Conservation (phyloP, 2,113 vertebrate species). For the Tetrax tetrax region DNA sequence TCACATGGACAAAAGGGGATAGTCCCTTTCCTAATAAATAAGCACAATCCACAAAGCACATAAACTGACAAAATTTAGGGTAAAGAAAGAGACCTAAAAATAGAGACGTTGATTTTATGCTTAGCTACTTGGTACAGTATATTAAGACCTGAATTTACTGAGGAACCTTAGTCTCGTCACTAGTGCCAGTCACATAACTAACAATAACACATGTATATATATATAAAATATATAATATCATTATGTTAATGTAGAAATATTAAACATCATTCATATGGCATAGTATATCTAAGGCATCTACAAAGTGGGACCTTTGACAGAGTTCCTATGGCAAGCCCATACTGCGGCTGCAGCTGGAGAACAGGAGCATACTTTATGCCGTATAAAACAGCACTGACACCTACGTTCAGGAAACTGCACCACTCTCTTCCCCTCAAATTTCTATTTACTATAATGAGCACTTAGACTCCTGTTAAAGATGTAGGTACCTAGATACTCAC, state of each 20-base stretch:
- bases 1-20: not conserved
- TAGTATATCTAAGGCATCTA: not conserved
- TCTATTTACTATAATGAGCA: not conserved
- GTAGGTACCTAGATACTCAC: not conserved
- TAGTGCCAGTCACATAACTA: not conserved
- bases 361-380: not conserved
- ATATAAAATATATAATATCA: not conserved
- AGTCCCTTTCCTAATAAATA: not conserved
- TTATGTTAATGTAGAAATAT: not conserved
- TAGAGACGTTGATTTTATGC: not conserved
- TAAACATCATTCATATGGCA: not conserved
- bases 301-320: not conserved
- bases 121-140: not conserved
- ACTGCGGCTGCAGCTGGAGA: not conserved
- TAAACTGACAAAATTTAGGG: not conserved
- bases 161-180: not conserved
- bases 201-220: not conserved
- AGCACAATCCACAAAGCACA: not conserved
- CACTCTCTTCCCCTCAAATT: not conserved
- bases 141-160: not conserved
- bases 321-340: not conserved
- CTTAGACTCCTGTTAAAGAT: not conserved
- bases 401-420: not conserved
- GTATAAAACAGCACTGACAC: not conserved
- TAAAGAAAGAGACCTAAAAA: not conserved